phyloP scores from a whole-genome alignment of 1,140 invertebrate species.

The Linepithema humile region DNA sequence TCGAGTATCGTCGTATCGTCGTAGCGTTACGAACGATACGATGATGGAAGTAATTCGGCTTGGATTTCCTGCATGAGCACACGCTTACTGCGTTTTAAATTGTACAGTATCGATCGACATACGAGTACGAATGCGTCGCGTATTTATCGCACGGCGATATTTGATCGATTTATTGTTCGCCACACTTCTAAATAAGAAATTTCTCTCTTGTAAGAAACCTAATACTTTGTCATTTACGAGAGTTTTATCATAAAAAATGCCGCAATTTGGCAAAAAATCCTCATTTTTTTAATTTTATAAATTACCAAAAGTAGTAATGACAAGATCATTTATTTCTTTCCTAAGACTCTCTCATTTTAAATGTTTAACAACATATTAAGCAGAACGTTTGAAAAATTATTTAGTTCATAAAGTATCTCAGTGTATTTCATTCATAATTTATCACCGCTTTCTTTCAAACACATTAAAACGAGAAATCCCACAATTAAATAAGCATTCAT shows the following conservation, averaged over 20 bases:
- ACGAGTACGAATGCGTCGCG: background rate
- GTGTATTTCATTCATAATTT: background rate
- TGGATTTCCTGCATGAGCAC: background rate
- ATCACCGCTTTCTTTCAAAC: background rate
- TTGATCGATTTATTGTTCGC: background rate
- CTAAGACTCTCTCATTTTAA: background rate
- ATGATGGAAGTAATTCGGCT: conserved; percentile 11
- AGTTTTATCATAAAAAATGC: background rate
- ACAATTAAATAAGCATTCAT: no score
- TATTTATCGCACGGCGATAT: background rate
- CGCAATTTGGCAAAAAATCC: background rate
- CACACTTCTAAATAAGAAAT: background rate
- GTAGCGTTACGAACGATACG: background rate
- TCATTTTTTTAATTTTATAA: background rate
- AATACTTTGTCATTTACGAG: background rate
- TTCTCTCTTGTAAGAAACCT: background rate
- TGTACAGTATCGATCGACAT: background rate
- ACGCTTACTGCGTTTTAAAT: background rate
- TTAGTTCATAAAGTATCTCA: background rate
- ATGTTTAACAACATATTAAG: background rate
- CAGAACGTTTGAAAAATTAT: background rate
- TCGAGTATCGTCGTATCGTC: conserved; percentile 26
- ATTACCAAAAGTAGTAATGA: background rate
- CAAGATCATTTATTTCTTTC: background rate
- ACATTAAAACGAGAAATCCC: background rate